Evolutionary conservation across 2,888 invertebrate species (phyloP).

Genomic region (Lithophane leautieri): DNA sequence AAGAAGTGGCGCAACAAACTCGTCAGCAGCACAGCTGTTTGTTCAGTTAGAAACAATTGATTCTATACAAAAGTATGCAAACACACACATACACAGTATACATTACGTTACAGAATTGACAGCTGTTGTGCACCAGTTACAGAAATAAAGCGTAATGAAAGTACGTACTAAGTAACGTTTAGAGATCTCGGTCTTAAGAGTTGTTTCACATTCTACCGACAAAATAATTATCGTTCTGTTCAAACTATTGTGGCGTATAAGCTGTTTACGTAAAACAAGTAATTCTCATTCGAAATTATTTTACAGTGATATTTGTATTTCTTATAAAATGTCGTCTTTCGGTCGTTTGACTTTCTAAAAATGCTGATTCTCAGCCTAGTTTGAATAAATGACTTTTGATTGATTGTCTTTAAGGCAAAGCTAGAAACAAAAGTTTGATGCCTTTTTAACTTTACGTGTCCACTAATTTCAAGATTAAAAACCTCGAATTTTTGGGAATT

Average conservation of each 20-base stretch:
- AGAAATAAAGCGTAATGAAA: background rate
- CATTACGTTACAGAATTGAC: too few species aligned
- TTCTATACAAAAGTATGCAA: too few species aligned
- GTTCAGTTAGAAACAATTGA: too few species aligned
- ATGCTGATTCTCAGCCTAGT: too few species aligned
- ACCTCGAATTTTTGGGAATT: background rate
- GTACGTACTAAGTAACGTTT: background rate
- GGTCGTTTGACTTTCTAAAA: too few species aligned
- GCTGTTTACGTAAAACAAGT: too few species aligned
- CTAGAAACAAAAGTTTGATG: background rate
- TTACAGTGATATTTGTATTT: background rate
- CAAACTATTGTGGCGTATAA: background rate
- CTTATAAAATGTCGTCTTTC: too few species aligned
- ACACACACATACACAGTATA: too few species aligned
- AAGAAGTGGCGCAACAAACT: too few species aligned
- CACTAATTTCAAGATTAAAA: background rate
- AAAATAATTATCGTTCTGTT: background rate
- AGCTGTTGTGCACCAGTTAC: background rate
- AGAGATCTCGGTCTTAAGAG: background rate
- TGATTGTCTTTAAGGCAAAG: background rate
- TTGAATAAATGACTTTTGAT: too few species aligned
- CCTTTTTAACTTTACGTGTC: background rate
- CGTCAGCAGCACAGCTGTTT: too few species aligned
- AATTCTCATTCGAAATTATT: background rate
- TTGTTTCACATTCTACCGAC: background rate